Conservation (phyloP, 2,888 invertebrate genomes). For the Epicampocera succincta region DNA sequence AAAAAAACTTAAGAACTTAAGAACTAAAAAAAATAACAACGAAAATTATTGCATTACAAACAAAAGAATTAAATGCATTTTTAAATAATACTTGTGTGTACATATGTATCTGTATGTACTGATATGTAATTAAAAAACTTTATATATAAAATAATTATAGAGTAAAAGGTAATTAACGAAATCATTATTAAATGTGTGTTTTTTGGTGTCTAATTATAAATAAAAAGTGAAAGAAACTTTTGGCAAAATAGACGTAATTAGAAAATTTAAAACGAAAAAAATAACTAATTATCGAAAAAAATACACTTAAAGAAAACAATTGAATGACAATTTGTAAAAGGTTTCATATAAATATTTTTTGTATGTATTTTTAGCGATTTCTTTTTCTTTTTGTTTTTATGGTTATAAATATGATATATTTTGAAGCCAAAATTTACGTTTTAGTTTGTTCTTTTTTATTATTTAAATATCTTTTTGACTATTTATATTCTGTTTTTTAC, state of each 20-base stretch:
- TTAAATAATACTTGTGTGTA: conserved; percentile 10
- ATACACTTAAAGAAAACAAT: conserved; percentile 71
- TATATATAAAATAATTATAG: conserved; percentile 25
- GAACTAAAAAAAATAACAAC: conserved; percentile 61
- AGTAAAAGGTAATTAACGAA: conserved; percentile 32
- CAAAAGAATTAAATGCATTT: conserved; percentile 60
- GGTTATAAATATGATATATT: too few relatives aligned
- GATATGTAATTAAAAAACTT: conserved; percentile 28
- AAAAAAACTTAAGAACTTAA: too few relatives aligned
- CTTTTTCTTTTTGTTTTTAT: not conserved
- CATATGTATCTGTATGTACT: conserved; percentile 31
- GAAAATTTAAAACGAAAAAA: conserved; percentile 65
- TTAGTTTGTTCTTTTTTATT: too few relatives aligned
- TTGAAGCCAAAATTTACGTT: too few relatives aligned
- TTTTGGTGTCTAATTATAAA: conserved; percentile 67
- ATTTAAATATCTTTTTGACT: too few relatives aligned
- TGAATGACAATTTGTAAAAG: conserved; percentile 79
- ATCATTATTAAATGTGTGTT: conserved; percentile 61
- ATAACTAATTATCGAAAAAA: conserved; percentile 56
- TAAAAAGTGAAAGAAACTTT: conserved; percentile 55
- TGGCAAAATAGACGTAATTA: conserved; percentile 65
- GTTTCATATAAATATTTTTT: conserved; percentile 78
- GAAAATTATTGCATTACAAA: conserved; percentile 67
- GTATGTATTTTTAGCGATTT: conserved; percentile 49
- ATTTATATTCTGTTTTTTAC: too few relatives aligned